Conservation (phyloP, 2,888 invertebrate genomes). For the Drosophila birchii region DNA sequence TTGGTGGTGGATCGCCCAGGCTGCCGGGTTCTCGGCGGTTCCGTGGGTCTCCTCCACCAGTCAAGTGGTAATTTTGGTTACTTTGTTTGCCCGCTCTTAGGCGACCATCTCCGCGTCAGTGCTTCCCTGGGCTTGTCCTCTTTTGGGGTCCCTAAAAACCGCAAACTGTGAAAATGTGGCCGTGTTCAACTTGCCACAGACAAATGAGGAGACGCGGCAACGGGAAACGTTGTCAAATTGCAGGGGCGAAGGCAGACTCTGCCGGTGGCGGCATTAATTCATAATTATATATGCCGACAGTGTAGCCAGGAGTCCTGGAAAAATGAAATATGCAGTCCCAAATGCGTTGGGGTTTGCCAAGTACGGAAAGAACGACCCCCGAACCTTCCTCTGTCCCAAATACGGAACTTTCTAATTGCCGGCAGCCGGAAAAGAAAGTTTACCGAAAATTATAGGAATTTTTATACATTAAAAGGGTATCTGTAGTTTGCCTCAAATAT, state of each 20-base stretch:
- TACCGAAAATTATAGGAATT: slow-evolving; percentile 23
- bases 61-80: slow-evolving; percentile 78
- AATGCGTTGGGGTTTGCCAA: slow-evolving; percentile 60
- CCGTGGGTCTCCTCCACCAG: slow-evolving; percentile 60
- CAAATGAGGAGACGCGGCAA: slow-evolving; percentile 64
- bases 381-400: slow-evolving; percentile 52
- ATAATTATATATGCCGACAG: slow-evolving; percentile 82
- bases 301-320: slow-evolving; percentile 61
- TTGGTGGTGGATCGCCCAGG: slow-evolving; percentile 39
- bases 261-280: slow-evolving; percentile 76
- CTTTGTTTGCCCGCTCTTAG: slow-evolving; percentile 63
- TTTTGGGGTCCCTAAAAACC: slow-evolving; percentile 26
- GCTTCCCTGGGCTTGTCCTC: background rate
- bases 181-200: slow-evolving; percentile 72
- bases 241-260: slow-evolving; percentile 15
- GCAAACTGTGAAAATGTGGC: slow-evolving; percentile 74
- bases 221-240: slow-evolving; percentile 66
- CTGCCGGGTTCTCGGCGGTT: slow-evolving; percentile 41
- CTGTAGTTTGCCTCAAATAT: background rate
- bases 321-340: slow-evolving; percentile 75
- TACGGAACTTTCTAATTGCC: slow-evolving; percentile 75
- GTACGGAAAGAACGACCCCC: slow-evolving; percentile 31
- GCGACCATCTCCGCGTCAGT: slow-evolving; percentile 2
- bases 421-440: slow-evolving; percentile 17
- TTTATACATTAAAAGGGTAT: slow-evolving; percentile 29